Base-by-base conservation (phyloP, 2,113 vertebrate genomes). In the Orycteropus afer region DNA sequence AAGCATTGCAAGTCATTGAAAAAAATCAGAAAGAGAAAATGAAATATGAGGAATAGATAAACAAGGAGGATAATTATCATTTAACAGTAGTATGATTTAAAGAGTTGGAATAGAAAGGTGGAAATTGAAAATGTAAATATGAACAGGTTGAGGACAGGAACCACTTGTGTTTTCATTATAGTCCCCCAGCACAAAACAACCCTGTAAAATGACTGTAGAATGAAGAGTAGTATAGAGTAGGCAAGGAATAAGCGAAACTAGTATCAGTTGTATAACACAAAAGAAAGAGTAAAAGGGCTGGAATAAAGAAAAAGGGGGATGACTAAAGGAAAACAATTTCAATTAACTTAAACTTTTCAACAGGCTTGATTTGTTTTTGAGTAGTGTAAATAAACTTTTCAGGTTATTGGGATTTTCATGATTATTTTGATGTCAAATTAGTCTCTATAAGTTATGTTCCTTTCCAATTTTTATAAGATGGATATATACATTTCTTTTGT, bases 281-380 rank as follows among this genome's bases (percentile, higher is more conserved):
- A 40, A 49, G n/a, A 51, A 32, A 22, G 11, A 23, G 5, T 9
- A 3, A 18, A 1, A 15, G 10, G 7, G 1, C 1, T 78, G 12
- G 9, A 61, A 76, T 45, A 81, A n/a, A 20, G 11, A 67, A 55
- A 83, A 95, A 37, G 0, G 1, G 34, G 0, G 2, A 42, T 32
- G 32, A 55, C 10, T 27, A 57, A 20, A 32, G 18, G 67, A 63
- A 74, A 61, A 2, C 57, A 61, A 40, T 78, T 59, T 95, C 22
- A 65, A n/a, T 87, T 79, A 84, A 76, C 6, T 87, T 87, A 74
- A 84, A 76, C 6, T 87, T 79, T 73, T 78, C 37, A 14, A 65
- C 78, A 57, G 13, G 3, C 4, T 73, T 67, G 6, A n/a, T 63
- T 90, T 84, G n/a, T 25, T 53, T 61, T 40, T 82, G 7, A 87